A percentile compares a stretch with the other conserved stretches of the same genome.
Evolutionary conservation across 2,888 invertebrate genomes (phyloP).

Genomic region (Lamellibrachia satsuma): DNA sequence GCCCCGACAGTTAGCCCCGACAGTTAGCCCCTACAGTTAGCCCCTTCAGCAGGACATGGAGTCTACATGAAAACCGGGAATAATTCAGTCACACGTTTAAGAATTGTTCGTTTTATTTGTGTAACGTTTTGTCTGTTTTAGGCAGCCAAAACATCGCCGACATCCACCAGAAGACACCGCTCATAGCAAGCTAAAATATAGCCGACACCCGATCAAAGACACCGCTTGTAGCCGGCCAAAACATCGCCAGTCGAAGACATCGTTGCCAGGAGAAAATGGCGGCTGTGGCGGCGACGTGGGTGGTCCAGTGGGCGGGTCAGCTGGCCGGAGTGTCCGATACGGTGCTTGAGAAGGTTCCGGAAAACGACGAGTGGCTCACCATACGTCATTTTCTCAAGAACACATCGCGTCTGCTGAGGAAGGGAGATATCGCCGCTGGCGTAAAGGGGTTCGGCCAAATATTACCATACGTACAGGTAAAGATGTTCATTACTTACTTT

Average conservation of each 20-base stretch:
- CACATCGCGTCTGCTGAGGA: slow-evolving; percentile 26
- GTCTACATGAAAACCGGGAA: no score
- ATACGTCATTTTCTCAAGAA: slow-evolving; percentile 32
- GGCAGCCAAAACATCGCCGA: background rate
- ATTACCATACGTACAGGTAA: slow-evolving; percentile 31
- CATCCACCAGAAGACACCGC: background rate
- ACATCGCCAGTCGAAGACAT: background rate
- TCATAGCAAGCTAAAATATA: background rate
- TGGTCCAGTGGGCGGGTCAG: slow-evolving; percentile 29
- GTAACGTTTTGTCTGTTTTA: background rate
- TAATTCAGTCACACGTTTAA: no score
- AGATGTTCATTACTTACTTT: no score
- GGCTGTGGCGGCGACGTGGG: slow-evolving; percentile 8
- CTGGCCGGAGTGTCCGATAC: slow-evolving; percentile 33
- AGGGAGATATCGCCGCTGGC: slow-evolving; percentile 31
- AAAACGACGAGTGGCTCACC: slow-evolving; percentile 32
- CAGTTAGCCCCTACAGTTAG: no score
- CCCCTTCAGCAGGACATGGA: no score
- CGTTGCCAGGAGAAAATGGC: background rate
- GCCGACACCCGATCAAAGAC: background rate
- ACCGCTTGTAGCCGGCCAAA: background rate
- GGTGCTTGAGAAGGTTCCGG: slow-evolving; percentile 31
- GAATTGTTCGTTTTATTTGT: no score
- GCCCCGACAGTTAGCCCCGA: no score
- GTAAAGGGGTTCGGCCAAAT: slow-evolving; percentile 28